Conservation (phyloP, 2,888 invertebrate species). For the Caradrina clavipalpis region DNA sequence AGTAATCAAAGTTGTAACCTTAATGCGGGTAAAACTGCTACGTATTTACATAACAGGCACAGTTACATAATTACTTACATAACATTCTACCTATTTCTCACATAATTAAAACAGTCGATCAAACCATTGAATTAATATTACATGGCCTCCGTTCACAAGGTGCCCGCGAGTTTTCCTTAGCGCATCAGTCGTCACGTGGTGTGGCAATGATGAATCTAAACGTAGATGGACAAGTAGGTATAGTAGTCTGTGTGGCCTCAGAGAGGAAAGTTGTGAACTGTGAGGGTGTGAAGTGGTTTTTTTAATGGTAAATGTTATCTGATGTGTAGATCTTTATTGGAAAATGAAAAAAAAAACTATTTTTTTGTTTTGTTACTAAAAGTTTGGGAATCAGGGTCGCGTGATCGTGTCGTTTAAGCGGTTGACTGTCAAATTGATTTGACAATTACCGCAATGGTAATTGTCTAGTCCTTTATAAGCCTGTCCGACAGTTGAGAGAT, state of each 20-base stretch:
- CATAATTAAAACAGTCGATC: slow-evolving; percentile 16
- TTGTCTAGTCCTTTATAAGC: too few relatives aligned
- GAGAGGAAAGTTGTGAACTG: slow-evolving; percentile 27
- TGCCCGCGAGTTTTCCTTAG: slow-evolving; percentile 43
- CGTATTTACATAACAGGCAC: too few relatives aligned
- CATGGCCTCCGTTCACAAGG: slow-evolving; percentile 39
- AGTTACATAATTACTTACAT: too few relatives aligned
- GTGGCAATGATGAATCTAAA: not conserved
- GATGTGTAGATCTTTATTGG: not conserved
- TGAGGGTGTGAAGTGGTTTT: not conserved
- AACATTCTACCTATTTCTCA: not conserved
- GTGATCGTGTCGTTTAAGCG: too few relatives aligned
- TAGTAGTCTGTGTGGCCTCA: slow-evolving; percentile 36
- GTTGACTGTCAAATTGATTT: too few relatives aligned
- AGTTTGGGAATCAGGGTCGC: too few relatives aligned
- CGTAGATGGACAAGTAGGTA: slow-evolving; percentile 47
- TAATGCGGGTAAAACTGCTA: too few relatives aligned
- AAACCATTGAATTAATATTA: slow-evolving; percentile 40
- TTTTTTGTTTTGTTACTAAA: not conserved
- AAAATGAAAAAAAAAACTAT: too few relatives aligned
- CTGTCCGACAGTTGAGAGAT: too few relatives aligned
- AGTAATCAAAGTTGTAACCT: too few relatives aligned
- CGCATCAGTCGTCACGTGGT: slow-evolving; percentile 38
- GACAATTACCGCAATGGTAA: too few relatives aligned
- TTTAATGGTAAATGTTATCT: not conserved